Conservation (phyloP, 2,797 vertebrate species). For the Poeciliopsis gracilis region DNA sequence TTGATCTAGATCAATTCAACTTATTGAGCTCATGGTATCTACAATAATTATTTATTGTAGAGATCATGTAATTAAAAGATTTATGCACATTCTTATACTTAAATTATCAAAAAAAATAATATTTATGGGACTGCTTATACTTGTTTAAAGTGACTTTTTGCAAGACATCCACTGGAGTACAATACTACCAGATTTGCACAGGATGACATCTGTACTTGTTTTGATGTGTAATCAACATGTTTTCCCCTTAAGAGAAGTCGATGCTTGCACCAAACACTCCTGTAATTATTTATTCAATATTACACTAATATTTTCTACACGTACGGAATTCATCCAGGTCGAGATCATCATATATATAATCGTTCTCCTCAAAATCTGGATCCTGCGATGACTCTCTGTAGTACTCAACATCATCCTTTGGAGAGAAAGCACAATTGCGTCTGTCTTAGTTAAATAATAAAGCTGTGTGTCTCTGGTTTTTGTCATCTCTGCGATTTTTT, state of each 20-base stretch:
- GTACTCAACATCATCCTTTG: slow-evolving; percentile 90
- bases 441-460: not conserved
- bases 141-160: not conserved
- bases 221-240: not conserved
- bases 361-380: slow-evolving; percentile 93
- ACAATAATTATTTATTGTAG: not conserved
- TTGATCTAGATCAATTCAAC: not conserved
- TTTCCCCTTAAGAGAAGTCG: not conserved
- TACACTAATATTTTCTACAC: slow-evolving; percentile 36
- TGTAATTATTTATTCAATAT: not conserved
- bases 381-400: slow-evolving; percentile 94
- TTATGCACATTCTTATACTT: not conserved
- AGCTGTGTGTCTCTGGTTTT: not conserved
- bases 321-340: slow-evolving; percentile 92
- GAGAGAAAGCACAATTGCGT: not conserved
- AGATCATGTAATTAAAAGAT: not conserved
- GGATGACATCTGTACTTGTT: not conserved
- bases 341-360: slow-evolving; percentile 92
- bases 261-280: not conserved
- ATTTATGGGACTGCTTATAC: not conserved
- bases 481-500: fast-evolving
- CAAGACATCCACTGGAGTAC: not conserved
- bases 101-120: not conserved
- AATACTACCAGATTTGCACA: not conserved
- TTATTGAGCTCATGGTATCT: not conserved